Base-by-base conservation (phyloP, 1,140 invertebrate species). In the Drosophila repletoides region DNA sequence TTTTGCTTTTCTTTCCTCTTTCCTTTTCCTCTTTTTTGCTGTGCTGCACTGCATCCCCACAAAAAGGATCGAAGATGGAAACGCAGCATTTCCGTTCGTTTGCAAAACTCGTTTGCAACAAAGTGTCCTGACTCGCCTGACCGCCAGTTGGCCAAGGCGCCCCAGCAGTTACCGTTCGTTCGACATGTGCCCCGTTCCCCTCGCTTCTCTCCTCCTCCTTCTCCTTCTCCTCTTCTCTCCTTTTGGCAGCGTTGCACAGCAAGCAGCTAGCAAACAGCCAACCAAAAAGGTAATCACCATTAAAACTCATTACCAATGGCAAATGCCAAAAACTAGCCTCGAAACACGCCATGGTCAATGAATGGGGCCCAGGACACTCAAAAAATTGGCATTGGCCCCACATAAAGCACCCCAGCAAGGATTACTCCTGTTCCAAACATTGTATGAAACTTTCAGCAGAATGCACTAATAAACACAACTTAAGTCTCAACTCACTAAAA, bases 291-390 rank as follows among this genome's bases (percentile, higher is more conserved):
- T 74, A 77, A 84, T 83, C 79, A 84, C 69, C 77, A 84, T 83
- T 83, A 84, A 84, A 84, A 83, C 77, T 83, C 77, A 83, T 83
- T 83, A 83, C 77, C 73, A 81, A 72, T 55, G 73, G 60, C 74
- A 71, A 76, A 72, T 63, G 58, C 41, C 55, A 33, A 66, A 48
- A 19, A 28, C n/a, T n/a, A n/a, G n/a, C n/a, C n/a, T 33, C 33
- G 40, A 34, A 76, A 52, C 41, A 59, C 49, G 40, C 28, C 17
- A 69, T 12, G 14, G 22, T 22, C 9, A 40, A n/a, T 7, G 14
- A n/a, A n/a, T n/a, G 14, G 7, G 7, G 10, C 36, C 15, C 41
- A 26, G 59, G 28, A 26, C 36, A 53, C 38, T 53, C n/a, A n/a
- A 14, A 21, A 52, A 43, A 33, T 49, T 43, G 38, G 31, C 33